Evolutionary conservation across 2,113 vertebrate species (phyloP).

Genomic region (Cheirogaleus medius): DNA sequence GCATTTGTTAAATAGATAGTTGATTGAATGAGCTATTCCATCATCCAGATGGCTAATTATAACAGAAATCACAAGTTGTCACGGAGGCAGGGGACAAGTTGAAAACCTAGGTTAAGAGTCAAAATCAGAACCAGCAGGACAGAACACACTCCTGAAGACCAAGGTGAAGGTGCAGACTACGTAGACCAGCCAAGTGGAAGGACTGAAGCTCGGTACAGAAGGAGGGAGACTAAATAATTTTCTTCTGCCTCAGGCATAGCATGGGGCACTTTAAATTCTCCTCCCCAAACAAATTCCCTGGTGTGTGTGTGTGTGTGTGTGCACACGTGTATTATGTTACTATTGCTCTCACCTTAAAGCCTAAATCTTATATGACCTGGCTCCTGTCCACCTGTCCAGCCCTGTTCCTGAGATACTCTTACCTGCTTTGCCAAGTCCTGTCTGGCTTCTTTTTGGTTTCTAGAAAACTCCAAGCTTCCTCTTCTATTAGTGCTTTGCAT

Average conservation of each 20-base stretch:
- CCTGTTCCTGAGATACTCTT: neutral
- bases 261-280: neutral
- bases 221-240: neutral
- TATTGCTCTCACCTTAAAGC: neutral
- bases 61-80: neutral
- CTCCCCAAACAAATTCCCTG: neutral
- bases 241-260: neutral
- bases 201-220: neutral
- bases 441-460: neutral
- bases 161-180: neutral
- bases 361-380: neutral
- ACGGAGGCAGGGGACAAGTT: neutral
- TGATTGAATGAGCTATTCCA: neutral
- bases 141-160: neutral
- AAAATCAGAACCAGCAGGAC: neutral
- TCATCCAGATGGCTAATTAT: neutral
- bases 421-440: neutral
- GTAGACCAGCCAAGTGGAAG: neutral
- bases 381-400: neutral
- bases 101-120: neutral
- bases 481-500: neutral
- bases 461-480: neutral
- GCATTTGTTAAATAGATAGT: neutral
- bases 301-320: no score
- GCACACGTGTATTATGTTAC: neutral